Evolutionary conservation across 1,140 invertebrate genomes (phyloP).

Genomic region (Papilio polytes): DNA sequence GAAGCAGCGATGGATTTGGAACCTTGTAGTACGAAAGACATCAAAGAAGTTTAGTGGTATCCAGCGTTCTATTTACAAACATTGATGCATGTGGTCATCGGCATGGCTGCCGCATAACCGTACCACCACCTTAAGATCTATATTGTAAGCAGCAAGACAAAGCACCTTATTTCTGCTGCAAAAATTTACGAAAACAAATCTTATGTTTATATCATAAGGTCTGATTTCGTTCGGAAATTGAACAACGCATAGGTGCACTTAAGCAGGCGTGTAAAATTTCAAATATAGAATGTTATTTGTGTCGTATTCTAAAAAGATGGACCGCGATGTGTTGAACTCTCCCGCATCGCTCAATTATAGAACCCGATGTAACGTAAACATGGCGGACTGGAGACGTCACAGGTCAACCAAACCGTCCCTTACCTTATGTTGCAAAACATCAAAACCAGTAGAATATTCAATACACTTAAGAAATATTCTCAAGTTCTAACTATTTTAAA

Average conservation of each 20-base stretch:
- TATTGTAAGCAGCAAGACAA: conserved; percentile 67
- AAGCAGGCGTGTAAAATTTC: conserved; percentile 78
- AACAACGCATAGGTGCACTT: conserved; percentile 59
- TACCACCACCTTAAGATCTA: conserved; percentile 77
- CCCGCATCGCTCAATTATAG: conserved; percentile 83
- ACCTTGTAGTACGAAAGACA: conserved; percentile 55
- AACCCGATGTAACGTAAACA: conserved; percentile 74
- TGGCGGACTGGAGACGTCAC: conserved; percentile 54
- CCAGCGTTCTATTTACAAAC: conserved; percentile 81
- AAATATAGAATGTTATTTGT: conserved; percentile 84
- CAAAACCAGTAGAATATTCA: conserved; percentile 50
- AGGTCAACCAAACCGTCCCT: conserved; percentile 49
- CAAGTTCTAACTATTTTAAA: background rate
- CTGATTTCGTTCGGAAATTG: conserved; percentile 47
- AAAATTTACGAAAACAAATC: conserved; percentile 49
- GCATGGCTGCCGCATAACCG: conserved; percentile 76
- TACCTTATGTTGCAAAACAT: conserved; percentile 54
- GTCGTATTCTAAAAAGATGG: conserved; percentile 84
- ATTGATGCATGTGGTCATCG: conserved; percentile 83
- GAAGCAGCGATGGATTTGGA: conserved; percentile 57
- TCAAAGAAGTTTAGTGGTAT: conserved; percentile 61
- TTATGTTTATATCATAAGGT: conserved; percentile 52
- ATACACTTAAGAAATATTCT: conserved; percentile 55
- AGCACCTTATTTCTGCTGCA: conserved; percentile 55
- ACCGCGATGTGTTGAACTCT: conserved; percentile 82